phyloP scores from a whole-genome alignment of 2,797 vertebrate species.

The Mionectes olivaceus region DNA sequence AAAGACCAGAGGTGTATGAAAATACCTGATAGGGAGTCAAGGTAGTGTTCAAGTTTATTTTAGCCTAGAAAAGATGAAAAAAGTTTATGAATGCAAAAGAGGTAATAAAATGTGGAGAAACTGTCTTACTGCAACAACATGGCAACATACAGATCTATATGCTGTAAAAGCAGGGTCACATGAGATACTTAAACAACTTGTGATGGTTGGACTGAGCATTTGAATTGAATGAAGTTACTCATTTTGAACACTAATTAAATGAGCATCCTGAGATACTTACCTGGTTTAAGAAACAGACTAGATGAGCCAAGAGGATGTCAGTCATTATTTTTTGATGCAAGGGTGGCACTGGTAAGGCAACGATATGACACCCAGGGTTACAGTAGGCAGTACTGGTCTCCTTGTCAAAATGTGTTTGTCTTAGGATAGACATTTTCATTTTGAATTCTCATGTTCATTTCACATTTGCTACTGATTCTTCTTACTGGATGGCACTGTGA shows the following conservation, averaged over 20 bases:
- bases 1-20: background rate
- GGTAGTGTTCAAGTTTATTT: background rate
- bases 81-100: background rate
- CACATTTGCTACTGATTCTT: background rate
- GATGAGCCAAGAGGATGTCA: background rate
- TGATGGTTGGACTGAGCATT: background rate
- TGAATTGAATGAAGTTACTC: background rate
- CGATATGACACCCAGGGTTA: background rate
- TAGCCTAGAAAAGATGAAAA: background rate
- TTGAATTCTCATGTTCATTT: background rate
- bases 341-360: background rate
- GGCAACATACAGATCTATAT: background rate
- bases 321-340: background rate
- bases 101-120: background rate
- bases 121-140: background rate
- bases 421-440: background rate
- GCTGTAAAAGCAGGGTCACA: background rate
- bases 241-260: background rate
- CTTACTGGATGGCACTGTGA: background rate
- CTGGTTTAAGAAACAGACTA: background rate
- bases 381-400: background rate
- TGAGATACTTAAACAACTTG: background rate
- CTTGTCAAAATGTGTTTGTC: background rate
- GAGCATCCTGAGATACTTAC: background rate
- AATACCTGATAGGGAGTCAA: background rate